Base-by-base conservation (phyloP, 2,113 vertebrate genomes). In the Eublepharis macularius region DNA sequence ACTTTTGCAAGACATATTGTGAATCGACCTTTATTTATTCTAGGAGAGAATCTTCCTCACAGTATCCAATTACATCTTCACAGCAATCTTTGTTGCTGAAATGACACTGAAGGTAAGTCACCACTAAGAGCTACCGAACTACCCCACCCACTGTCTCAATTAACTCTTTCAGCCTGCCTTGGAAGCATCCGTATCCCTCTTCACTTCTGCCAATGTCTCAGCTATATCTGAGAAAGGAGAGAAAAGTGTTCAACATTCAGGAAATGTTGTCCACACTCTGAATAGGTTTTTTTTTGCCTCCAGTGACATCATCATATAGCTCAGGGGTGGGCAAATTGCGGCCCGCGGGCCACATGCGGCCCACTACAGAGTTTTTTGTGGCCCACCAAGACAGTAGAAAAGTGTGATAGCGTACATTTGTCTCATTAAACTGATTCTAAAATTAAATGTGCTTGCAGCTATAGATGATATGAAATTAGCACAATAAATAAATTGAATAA, bases 31-130 rank as follows among this genome's bases (percentile, higher is more conserved):
- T 72, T 65, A 0, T 54, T 85, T 89, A 75, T 92, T 87, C 51
- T 84, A 99, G 98, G 98, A 99, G 85, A 96, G 98, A 80, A 95
- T 99, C 88, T 98, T 99, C 93, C 98, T 99, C 88, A 99, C 98
- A 2, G 96, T 98, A 84, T 99, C 98, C 93, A 99, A 99, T 96
- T 99, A 99, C 95, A 97, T 99, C 94, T 99, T 99, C 92, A 99
- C 98, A 26, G 98, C 98, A 89, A 99, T 99, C 93, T 99, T 99
- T 80, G 98, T 99, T 86, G 97, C 98, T 12, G 98, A 99, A 95
- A 99, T 99, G 98, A 99, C 98, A 1, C 92, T 99, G 72, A 99
- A 99, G 98, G 98, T 99, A 97, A 92, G 94, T 89, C 65, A 63
- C 45, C 60, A 54, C 84, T 17, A 34, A 78, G 3, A 87, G 73